Percentiles rank a stretch among this genome's conserved stretches.
Conservation (phyloP, 2,797 vertebrate species). For the Tragopan temminckii region DNA sequence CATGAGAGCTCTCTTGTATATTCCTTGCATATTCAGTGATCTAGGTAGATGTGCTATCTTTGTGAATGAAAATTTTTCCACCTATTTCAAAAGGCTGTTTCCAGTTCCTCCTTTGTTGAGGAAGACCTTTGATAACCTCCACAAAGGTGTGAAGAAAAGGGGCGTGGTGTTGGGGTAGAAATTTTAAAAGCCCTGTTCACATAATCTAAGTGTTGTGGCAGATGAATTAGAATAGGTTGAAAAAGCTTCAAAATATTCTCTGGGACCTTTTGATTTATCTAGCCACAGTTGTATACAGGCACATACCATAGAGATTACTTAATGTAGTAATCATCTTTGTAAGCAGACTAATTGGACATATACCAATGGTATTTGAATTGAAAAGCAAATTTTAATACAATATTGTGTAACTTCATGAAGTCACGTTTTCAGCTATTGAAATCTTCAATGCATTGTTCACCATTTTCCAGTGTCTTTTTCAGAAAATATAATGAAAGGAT, state of each 20-base stretch:
- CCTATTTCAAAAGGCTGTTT: neutral
- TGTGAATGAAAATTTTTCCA: neutral
- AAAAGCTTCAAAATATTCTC: neutral
- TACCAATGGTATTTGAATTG: neutral
- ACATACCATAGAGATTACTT: neutral
- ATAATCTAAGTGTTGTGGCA: neutral
- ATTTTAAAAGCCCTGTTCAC: neutral
- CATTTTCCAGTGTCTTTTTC: neutral
- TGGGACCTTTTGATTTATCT: neutral
- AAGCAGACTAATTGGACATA: neutral
- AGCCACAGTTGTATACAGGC: neutral
- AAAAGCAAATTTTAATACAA: neutral
- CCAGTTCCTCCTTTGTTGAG: neutral
- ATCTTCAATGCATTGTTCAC: neutral
- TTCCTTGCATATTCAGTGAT: neutral
- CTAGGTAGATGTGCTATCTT: neutral
- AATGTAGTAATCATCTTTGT: neutral
- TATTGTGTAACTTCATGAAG: neutral
- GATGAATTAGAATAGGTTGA: neutral
- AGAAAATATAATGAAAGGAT: fast-evolving
- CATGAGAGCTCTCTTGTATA: neutral
- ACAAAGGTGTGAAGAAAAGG: neutral
- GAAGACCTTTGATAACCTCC: neutral
- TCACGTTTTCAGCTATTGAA: neutral
- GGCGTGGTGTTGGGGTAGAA: neutral